Evolutionary conservation across 2,113 vertebrate species (phyloP).

Genomic region (Spea multiplicata): DNA sequence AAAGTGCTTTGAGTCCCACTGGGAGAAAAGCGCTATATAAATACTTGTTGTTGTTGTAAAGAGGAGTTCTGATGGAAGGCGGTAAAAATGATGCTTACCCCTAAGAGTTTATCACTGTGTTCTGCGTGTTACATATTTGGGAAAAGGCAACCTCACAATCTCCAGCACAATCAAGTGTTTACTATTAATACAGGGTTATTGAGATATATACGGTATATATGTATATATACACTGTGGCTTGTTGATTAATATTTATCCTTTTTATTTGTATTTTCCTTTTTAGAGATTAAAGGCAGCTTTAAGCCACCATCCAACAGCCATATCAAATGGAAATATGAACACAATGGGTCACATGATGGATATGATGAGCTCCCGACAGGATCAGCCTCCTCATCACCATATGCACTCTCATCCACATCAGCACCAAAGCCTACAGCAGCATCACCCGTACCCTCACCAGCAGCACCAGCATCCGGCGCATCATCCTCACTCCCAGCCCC

Average conservation of each 20-base stretch:
- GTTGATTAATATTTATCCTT: conserved; percentile 23
- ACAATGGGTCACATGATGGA: conserved; percentile 99
- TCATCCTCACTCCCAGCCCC: conserved; percentile 82
- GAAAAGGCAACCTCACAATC: too few relatives aligned
- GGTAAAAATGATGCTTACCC: too few relatives aligned
- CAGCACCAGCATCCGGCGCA: conserved; percentile 86
- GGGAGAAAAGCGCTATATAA: too few relatives aligned
- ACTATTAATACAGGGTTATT: not conserved
- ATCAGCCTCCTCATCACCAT: conserved; percentile 86
- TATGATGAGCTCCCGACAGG: conserved; percentile 94
- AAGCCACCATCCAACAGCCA: conserved; percentile 90
- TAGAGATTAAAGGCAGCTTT: conserved; percentile 97
- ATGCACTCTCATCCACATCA: conserved; percentile 94
- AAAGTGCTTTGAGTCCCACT: too few relatives aligned
- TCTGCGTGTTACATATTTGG: too few relatives aligned
- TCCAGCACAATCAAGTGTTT: too few relatives aligned
- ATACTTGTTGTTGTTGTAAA: too few relatives aligned
- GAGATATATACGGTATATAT: not conserved
- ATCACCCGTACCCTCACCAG: conserved; percentile 72
- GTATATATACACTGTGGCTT: not conserved
- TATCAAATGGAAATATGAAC: conserved; percentile 95
- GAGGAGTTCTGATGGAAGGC: too few relatives aligned
- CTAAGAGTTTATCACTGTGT: too few relatives aligned
- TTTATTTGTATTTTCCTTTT: conserved; percentile 52
- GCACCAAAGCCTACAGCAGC: conserved; percentile 82